Evolutionary conservation across 2,888 invertebrate genomes (phyloP).

Genomic region (Panzeria rudis): DNA sequence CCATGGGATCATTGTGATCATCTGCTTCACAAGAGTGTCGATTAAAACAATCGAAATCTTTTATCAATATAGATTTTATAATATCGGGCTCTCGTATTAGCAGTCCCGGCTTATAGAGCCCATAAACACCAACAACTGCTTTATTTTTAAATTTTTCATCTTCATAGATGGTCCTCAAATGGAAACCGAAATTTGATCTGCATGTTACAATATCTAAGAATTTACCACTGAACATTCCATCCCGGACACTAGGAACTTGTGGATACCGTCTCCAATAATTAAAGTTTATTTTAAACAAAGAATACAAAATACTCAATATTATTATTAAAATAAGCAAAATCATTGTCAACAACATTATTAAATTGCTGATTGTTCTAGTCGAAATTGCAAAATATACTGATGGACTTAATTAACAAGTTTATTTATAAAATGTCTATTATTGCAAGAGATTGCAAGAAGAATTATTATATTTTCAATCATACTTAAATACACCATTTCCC

Average conservation of each 20-base stretch:
- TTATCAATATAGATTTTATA: slow-evolving; percentile 82
- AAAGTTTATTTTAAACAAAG: slow-evolving; percentile 19
- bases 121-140: slow-evolving; percentile 80
- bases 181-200: slow-evolving; percentile 79
- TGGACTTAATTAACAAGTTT: not conserved
- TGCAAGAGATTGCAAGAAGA: not conserved
- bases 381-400: slow-evolving; percentile 4
- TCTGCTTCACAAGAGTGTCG: slow-evolving; percentile 76
- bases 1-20: slow-evolving; percentile 75
- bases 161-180: slow-evolving; percentile 80
- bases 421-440: not conserved
- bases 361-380: not conserved
- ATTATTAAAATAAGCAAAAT: not conserved
- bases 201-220: slow-evolving; percentile 82
- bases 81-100: slow-evolving; percentile 83
- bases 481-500: not conserved
- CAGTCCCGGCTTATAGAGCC: slow-evolving; percentile 83
- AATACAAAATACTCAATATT: not conserved
- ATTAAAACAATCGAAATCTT: slow-evolving; percentile 74
- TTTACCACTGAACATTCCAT: slow-evolving; percentile 77
- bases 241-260: not conserved
- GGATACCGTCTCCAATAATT: slow-evolving; percentile 5
- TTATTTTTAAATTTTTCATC: slow-evolving; percentile 70
- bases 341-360: slow-evolving; percentile 13
- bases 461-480: not conserved